phyloP scores from a whole-genome alignment of 1,140 invertebrate species.

The Paracyclopina nana region DNA sequence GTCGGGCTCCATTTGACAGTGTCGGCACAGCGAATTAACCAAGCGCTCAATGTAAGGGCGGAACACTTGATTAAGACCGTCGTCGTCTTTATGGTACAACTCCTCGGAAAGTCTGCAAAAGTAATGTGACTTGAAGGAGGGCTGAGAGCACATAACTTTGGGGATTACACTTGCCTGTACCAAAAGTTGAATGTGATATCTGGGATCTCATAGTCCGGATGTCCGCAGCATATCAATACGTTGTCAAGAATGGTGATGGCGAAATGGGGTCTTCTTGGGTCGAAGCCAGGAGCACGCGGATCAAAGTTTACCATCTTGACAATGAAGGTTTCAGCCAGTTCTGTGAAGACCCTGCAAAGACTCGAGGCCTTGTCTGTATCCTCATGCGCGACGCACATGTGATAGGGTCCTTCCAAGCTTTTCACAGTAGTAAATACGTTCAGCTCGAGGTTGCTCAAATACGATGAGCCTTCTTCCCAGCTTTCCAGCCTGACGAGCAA shows the following conservation, averaged over 20 bases:
- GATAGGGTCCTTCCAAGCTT: conserved; percentile 62
- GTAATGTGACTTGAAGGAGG: too few species aligned
- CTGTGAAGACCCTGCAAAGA: conserved; percentile 58
- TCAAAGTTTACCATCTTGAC: too few species aligned
- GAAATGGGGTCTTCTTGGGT: conserved; percentile 33
- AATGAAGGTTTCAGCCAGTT: conserved; percentile 74
- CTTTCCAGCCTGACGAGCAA: too few species aligned
- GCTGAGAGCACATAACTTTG: too few species aligned
- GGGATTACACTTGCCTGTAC: too few species aligned
- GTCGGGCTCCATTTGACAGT: conserved; percentile 76
- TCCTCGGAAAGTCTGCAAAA: conserved; percentile 81
- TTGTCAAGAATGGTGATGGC: conserved; percentile 68
- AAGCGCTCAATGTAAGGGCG: conserved; percentile 74
- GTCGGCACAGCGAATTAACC: conserved; percentile 56
- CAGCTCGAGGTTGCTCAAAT: conserved; percentile 47
- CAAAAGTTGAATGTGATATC: conserved; percentile 94
- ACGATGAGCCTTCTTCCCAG: too few species aligned
- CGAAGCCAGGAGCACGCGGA: conserved; percentile 44
- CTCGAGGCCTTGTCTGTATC: conserved; percentile 49
- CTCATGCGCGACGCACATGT: conserved; percentile 73
- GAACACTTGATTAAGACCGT: conserved; percentile 46
- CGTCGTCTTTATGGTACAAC: conserved; percentile 57
- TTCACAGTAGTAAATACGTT: conserved; percentile 60
- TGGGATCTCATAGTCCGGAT: conserved; percentile 92
- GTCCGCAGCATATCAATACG: conserved; percentile 72